Conservation (phyloP, 2,888 invertebrate species). For the Athripsodes cinereus region DNA sequence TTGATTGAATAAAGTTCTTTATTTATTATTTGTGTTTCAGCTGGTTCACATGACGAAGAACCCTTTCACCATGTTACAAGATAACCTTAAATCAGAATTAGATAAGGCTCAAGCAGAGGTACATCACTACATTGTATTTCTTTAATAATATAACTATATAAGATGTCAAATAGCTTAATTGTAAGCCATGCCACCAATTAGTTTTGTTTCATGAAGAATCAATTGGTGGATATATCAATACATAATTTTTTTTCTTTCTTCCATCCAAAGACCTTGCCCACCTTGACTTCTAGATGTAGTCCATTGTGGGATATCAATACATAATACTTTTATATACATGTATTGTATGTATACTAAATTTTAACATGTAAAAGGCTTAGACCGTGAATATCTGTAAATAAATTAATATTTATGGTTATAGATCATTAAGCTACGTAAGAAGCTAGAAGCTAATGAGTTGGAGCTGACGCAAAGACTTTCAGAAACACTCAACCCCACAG, state of each 20-base stretch:
- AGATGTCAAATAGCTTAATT: background rate
- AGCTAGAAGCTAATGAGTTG: conserved; percentile 49
- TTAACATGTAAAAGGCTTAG: too few relatives aligned
- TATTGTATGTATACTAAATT: too few relatives aligned
- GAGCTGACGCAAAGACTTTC: conserved; percentile 35
- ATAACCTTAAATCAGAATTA: conserved; percentile 58
- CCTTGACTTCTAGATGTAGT: too few relatives aligned
- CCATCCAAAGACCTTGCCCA: too few relatives aligned
- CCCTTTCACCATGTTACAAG: conserved; percentile 64
- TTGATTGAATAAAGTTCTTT: background rate
- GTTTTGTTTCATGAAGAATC: too few relatives aligned
- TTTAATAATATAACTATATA: background rate
- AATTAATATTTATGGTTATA: conserved; percentile 23
- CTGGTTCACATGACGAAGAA: conserved; percentile 66
- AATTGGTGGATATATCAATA: too few relatives aligned
- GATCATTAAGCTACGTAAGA: conserved; percentile 43
- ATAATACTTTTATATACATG: too few relatives aligned
- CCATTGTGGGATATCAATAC: background rate
- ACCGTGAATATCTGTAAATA: too few relatives aligned
- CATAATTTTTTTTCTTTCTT: too few relatives aligned
- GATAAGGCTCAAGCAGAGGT: conserved; percentile 68
- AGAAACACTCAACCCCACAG: conserved; percentile 37
- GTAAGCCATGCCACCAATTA: too few relatives aligned
- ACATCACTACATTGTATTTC: background rate
- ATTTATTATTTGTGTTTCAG: conserved; percentile 30